These are phyloP conservation scores for Andrena chrysosceles DNA, from an alignment of 2,888 invertebrate genomes.

Conservation along the genomic window DNA sequence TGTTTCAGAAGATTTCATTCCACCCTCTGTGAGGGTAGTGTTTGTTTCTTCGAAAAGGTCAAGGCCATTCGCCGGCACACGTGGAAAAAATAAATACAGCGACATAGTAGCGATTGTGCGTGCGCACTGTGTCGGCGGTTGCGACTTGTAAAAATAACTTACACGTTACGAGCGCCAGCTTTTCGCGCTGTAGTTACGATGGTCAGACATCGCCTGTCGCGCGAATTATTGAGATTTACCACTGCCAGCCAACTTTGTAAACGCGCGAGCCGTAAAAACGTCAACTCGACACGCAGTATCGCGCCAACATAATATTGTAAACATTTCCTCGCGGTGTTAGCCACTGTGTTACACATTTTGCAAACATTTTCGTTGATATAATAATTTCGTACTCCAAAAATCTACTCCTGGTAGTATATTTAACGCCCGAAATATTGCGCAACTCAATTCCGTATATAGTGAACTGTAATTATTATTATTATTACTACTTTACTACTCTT, in stretches of 20 bases:
- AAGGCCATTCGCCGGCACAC: too few relatives aligned
- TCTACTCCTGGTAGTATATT: not conserved
- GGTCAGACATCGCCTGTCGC: slow-evolving; percentile 32
- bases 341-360: too few relatives aligned
- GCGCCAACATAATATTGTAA: not conserved
- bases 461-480: too few relatives aligned
- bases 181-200: slow-evolving; percentile 12
- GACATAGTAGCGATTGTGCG: not conserved
- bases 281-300: not conserved
- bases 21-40: not conserved
- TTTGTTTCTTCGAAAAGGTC: not conserved
- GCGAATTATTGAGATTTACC: slow-evolving; percentile 48
- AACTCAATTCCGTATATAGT: not conserved
- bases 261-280: slow-evolving; percentile 6
- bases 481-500: too few relatives aligned
- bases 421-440: not conserved
- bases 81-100: not conserved
- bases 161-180: not conserved
- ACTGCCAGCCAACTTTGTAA: slow-evolving; percentile 35
- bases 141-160: slow-evolving; percentile 21
- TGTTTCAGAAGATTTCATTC: too few relatives aligned
- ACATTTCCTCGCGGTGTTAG: too few relatives aligned
- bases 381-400: too few relatives aligned
- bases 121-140: not conserved
- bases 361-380: too few relatives aligned